Conservation (phyloP, 2,888 invertebrate genomes). For the Agrotis ipsilon region DNA sequence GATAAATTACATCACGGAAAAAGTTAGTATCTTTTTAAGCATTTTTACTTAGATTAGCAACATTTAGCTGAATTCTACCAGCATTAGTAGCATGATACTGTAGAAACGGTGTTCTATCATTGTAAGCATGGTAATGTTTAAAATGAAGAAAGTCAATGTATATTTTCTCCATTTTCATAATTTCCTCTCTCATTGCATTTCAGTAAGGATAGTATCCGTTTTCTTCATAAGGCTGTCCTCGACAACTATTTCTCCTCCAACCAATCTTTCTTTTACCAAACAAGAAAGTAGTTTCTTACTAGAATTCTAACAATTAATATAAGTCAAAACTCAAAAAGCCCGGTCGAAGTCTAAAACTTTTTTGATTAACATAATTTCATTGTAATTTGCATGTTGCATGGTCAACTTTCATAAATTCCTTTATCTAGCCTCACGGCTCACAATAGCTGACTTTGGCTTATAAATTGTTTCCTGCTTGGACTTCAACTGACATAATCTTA, state of each 20-base stretch:
- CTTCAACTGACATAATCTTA: conserved; percentile 57
- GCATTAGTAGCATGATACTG: too few relatives aligned
- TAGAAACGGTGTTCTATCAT: too few relatives aligned
- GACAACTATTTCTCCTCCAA: background rate
- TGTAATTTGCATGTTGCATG: conserved; percentile 45
- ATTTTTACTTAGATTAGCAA: background rate
- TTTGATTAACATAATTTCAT: conserved; percentile 40
- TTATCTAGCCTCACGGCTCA: conserved; percentile 29
- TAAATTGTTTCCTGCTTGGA: conserved; percentile 58
- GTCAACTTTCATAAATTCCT: conserved; percentile 56
- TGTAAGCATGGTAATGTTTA: too few relatives aligned
- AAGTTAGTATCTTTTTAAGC: background rate
- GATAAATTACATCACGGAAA: conserved; percentile 2
- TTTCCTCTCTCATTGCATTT: too few relatives aligned
- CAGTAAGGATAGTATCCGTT: too few relatives aligned
- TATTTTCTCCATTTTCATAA: too few relatives aligned
- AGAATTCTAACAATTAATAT: background rate
- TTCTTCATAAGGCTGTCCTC: too few relatives aligned
- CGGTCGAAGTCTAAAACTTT: conserved; percentile 8
- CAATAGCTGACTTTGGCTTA: conserved; percentile 44
- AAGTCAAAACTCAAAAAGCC: conserved; percentile 9
- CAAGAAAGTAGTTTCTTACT: too few relatives aligned
- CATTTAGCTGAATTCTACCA: background rate
- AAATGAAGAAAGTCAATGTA: too few relatives aligned
- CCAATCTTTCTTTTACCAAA: background rate